These are phyloP conservation scores for Corapipo altera DNA, from an alignment of 2,113 vertebrate species.

Conservation along the genomic window DNA sequence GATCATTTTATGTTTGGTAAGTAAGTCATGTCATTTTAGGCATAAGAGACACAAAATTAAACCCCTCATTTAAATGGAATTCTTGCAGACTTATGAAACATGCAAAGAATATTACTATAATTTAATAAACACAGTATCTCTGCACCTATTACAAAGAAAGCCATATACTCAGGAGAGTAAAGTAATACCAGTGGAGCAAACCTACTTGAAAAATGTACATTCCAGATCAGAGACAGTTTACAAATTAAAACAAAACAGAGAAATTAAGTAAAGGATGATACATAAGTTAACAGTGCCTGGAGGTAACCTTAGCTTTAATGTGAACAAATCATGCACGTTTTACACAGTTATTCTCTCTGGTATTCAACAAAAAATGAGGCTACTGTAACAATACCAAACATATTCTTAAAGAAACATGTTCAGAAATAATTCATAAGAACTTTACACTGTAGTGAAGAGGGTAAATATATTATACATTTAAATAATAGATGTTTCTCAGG, in stretches of 20 bases:
- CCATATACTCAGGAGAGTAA: slow-evolving; percentile 25
- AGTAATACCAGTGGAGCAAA: slow-evolving; percentile 31
- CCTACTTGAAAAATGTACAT: slow-evolving; percentile 46
- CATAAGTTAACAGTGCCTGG: slow-evolving; percentile 42
- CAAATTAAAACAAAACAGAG: slow-evolving; percentile 72
- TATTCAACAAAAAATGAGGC: slow-evolving; percentile 62
- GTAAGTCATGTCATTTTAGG: background rate
- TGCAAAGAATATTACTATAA: background rate
- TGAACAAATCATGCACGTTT: slow-evolving; percentile 58
- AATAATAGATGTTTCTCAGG: background rate
- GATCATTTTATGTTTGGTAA: background rate
- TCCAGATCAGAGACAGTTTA: slow-evolving; percentile 51
- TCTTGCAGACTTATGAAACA: background rate
- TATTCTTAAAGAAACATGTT: slow-evolving; percentile 36
- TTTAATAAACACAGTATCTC: slow-evolving; percentile 44
- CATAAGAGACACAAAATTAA: background rate
- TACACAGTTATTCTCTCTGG: background rate
- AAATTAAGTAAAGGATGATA: slow-evolving; percentile 67
- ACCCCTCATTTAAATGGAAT: background rate
- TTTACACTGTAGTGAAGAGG: background rate
- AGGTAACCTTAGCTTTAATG: slow-evolving; percentile 53
- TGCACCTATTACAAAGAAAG: slow-evolving; percentile 37
- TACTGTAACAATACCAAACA: slow-evolving; percentile 28
- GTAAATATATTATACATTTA: slow-evolving; percentile 8
- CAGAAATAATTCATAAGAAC: slow-evolving; percentile 1